Evolutionary conservation across 2,113 vertebrate species (phyloP), one percentile per base, ranked within the genome.

Genomic region (Planiliza haematocheilus): DNA sequence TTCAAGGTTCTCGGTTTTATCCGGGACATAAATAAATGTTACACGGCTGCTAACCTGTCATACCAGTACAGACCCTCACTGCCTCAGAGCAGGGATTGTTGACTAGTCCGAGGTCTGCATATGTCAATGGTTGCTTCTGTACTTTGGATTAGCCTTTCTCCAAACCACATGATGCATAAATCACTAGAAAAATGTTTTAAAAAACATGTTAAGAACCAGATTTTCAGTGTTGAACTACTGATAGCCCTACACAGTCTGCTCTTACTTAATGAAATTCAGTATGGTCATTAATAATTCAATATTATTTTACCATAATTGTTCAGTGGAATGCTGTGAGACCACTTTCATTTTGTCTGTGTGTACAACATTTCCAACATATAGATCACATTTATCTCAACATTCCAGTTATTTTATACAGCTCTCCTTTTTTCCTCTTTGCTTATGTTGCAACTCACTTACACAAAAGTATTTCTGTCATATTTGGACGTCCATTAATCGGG

Each of bases 391-490:
- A 30, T 30, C 24, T 30, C 24, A 30, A 5, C 5, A 30, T 30
- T 30, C 24, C 24, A 30, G 24, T 30, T 30, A 30, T 30, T 30
- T 30, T 30, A 30, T 30, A 3, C 46, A 59, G 34, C 1, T 45
- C 5, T 36, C 18, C 17, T 69, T 8, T 42, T 42, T 34, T 43
- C 17, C 45, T 48, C 41, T 42, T 53, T 63, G 4, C 2, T 36
- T 16, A 10, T 53, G 20, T 57, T 21, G 53, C 12, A n/a, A 36
- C 42, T 46, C 8, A 69, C 38, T 10, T 42, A 51, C 21, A 45
- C 8, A 50, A 63, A 70, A 53, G 60, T 37, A 34, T 56, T 78
- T 30, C 48, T 55, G 21, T 24, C 13, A 39, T 57, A 78, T 49
- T 34, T 30, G 68, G 49, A 37, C 1, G 8, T 68, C 48, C 51